Percentiles rank a stretch among this genome's conserved stretches.
These are phyloP conservation scores for Syrmaticus mikado DNA, from an alignment of 2,113 vertebrate species.

Conservation along the genomic window DNA sequence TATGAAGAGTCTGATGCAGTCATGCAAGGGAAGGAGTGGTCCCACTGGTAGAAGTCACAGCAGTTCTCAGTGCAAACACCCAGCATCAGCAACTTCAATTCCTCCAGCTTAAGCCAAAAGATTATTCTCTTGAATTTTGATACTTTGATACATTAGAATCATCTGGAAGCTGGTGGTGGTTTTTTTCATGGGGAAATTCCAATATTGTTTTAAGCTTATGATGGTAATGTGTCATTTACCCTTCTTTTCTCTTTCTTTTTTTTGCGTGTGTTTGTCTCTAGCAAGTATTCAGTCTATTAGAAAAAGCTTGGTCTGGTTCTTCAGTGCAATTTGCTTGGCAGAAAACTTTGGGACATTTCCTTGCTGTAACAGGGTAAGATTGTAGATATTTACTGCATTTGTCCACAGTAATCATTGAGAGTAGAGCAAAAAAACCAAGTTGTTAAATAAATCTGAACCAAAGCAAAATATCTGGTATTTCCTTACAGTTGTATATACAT, in stretches of 20 bases:
- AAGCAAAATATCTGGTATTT: not conserved
- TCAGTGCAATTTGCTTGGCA: slow-evolving; percentile 92
- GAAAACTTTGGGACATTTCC: slow-evolving; percentile 91
- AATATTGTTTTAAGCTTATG: not conserved
- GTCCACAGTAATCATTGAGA: not conserved
- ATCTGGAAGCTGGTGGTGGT: not conserved
- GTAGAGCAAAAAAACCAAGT: not conserved
- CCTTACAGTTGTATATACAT: not conserved
- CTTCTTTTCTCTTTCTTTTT: slow-evolving; percentile 32
- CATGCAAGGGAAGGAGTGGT: not conserved
- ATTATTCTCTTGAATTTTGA: not conserved
- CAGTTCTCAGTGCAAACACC: not conserved
- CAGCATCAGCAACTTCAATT: not conserved
- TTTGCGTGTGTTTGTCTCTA: slow-evolving; percentile 50
- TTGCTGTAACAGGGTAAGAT: slow-evolving; percentile 94
- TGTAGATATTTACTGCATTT: not conserved
- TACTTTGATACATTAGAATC: not conserved
- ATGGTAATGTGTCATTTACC: not conserved
- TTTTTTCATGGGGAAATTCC: not conserved
- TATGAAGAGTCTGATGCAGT: not conserved
- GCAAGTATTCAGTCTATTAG: slow-evolving; percentile 89
- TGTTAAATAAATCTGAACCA: not conserved
- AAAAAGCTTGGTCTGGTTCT: slow-evolving; percentile 85
- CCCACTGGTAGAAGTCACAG: not conserved
- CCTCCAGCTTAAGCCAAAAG: not conserved